A percentile compares a stretch with the other conserved stretches of the same genome.
Evolutionary conservation across 1,140 invertebrate species (phyloP).

Genomic region (Zaprionus nigranus): DNA sequence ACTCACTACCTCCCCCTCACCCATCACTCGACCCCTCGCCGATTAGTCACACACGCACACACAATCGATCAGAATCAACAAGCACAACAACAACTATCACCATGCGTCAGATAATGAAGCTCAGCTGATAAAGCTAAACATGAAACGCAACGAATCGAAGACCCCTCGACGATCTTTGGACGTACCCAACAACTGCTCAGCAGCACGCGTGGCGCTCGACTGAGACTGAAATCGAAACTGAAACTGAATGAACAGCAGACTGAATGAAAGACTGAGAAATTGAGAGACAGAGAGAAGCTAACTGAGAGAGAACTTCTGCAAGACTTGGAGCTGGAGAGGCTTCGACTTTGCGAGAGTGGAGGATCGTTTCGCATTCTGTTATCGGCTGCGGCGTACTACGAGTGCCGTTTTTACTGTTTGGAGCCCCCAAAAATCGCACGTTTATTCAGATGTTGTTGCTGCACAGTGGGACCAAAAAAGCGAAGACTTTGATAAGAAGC

Average conservation of each 20-base stretch:
- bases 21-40: not conserved
- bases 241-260: slow-evolving; percentile 42
- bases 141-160: slow-evolving; percentile 8
- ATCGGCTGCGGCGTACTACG: slow-evolving; percentile 35
- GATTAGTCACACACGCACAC: slow-evolving; percentile 60
- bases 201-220: slow-evolving; percentile 74
- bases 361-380: slow-evolving; percentile 22
- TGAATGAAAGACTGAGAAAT: slow-evolving; percentile 27
- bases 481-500: slow-evolving; percentile 13
- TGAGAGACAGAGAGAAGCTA: not conserved
- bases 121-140: slow-evolving; percentile 56
- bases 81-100: slow-evolving; percentile 21
- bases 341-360: not conserved
- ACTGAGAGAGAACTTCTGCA: not conserved
- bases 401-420: slow-evolving; percentile 29
- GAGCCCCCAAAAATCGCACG: slow-evolving; percentile 30
- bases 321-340: not conserved
- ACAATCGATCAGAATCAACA: slow-evolving; percentile 64
- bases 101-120: slow-evolving; percentile 1
- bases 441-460: slow-evolving; percentile 27
- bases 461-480: slow-evolving; percentile 27
- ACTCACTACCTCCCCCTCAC: not conserved
- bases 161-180: not conserved
- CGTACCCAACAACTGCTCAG: slow-evolving; percentile 49
- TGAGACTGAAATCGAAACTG: slow-evolving; percentile 74